Evolutionary conservation across 2,113 vertebrate genomes (phyloP).

Genomic region (Neolamprologus tretocephalus): DNA sequence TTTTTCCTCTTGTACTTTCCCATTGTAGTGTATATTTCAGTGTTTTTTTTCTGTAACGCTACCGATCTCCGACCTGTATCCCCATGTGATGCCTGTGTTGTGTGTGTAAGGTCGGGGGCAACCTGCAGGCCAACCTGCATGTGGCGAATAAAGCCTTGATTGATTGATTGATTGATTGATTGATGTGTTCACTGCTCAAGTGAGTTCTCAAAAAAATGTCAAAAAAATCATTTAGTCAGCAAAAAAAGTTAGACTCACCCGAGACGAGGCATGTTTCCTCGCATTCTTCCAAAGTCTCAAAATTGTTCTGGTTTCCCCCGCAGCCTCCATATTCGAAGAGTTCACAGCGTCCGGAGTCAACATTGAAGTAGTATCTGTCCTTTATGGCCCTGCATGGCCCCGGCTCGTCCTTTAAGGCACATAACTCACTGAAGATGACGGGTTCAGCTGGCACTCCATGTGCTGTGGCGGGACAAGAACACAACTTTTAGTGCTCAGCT

Average conservation of each 20-base stretch:
- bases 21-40: background rate
- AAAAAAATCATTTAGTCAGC: background rate
- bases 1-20: no score
- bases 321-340: constrained; percentile 87
- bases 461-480: background rate
- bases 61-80: fast-evolving
- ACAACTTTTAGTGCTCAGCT: constrained; percentile 1
- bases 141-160: background rate
- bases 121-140: background rate
- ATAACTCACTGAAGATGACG: constrained; percentile 72
- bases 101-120: background rate
- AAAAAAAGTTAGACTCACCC: constrained; percentile 42
- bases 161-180: background rate
- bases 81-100: background rate
- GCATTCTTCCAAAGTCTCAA: constrained; percentile 75
- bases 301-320: constrained; percentile 86
- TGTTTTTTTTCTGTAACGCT: background rate
- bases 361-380: constrained; percentile 75
- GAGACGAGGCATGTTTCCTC: constrained; percentile 72
- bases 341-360: constrained; percentile 73
- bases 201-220: background rate
- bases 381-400: constrained; percentile 83
- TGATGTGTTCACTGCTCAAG: background rate
- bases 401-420: constrained; percentile 75
- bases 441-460: constrained; percentile 29